phyloP scores from a whole-genome alignment of 2,113 vertebrate species.

The Patagioenas fasciata region DNA sequence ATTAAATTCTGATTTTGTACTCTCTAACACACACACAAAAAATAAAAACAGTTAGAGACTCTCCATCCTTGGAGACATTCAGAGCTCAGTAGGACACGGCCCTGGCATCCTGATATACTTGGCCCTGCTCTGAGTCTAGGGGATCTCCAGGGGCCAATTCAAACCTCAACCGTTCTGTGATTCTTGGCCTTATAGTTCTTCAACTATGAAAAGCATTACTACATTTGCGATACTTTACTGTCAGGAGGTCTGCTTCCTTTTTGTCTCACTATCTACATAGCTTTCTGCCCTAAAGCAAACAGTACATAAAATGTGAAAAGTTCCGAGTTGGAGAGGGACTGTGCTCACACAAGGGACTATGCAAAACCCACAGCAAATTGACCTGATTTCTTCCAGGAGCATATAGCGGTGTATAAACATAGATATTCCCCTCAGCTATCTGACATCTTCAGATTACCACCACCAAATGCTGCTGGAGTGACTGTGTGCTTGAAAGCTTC shows the following conservation, averaged over 20 bases:
- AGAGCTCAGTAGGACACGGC: neutral
- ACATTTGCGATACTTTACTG: neutral
- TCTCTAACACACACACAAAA: neutral
- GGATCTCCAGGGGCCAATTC: neutral
- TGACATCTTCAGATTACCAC: neutral
- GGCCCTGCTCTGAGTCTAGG: neutral
- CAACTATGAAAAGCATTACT: neutral
- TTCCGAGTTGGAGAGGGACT: neutral
- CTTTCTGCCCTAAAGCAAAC: neutral
- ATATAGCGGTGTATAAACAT: neutral
- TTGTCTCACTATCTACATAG: neutral
- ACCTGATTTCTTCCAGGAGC: neutral
- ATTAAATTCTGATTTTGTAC: neutral
- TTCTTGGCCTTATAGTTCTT: neutral
- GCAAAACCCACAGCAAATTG: neutral
- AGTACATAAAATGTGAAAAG: neutral
- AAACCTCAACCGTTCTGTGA: neutral
- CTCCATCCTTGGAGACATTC: neutral
- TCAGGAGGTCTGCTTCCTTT: neutral
- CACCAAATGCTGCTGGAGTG: neutral
- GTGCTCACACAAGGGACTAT: neutral
- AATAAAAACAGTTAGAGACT: neutral
- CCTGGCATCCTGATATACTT: neutral
- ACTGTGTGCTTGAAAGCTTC: neutral
- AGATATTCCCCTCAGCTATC: neutral